These are phyloP conservation scores for Salarias fasciatus DNA, from an alignment of 2,797 vertebrate genomes.

Conservation along the genomic window DNA sequence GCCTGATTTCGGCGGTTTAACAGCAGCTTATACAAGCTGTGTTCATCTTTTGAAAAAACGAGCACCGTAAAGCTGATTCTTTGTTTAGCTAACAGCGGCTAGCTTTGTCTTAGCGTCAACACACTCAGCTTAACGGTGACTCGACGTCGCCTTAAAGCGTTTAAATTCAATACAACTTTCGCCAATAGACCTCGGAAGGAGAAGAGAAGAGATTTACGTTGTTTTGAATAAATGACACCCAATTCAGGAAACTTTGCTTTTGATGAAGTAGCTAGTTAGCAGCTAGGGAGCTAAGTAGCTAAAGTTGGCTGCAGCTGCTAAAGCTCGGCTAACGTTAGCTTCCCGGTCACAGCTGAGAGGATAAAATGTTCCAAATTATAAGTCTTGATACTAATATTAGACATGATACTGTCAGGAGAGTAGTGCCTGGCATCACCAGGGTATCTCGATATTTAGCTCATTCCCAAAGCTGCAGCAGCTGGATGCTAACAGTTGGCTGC, in stretches of 20 bases:
- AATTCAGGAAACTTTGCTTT: constrained; percentile 3
- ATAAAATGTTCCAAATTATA: too few relatives aligned
- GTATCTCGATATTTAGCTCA: too few relatives aligned
- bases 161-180: too few relatives aligned
- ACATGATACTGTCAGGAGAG: too few relatives aligned
- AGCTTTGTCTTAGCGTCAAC: constrained; percentile 38
- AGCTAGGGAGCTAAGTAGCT: constrained; percentile 39
- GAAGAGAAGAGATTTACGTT: rapidly evolving
- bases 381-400: too few relatives aligned
- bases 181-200: too few relatives aligned
- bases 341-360: too few relatives aligned
- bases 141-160: neutral
- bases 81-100: constrained; percentile 71
- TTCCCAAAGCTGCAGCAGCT: too few relatives aligned
- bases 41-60: neutral
- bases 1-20: neutral
- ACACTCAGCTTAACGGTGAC: neutral
- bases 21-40: neutral
- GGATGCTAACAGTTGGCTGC: too few relatives aligned
- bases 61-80: constrained; percentile 37
- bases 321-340: constrained; percentile 12
- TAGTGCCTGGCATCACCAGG: too few relatives aligned
- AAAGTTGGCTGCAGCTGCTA: constrained; percentile 67
- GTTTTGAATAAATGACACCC: neutral
- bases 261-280: constrained; percentile 17